Percentiles rank a stretch among this genome's conserved stretches.
Conservation (phyloP, 2,113 vertebrate species). For the Cnemophilus loriae region DNA sequence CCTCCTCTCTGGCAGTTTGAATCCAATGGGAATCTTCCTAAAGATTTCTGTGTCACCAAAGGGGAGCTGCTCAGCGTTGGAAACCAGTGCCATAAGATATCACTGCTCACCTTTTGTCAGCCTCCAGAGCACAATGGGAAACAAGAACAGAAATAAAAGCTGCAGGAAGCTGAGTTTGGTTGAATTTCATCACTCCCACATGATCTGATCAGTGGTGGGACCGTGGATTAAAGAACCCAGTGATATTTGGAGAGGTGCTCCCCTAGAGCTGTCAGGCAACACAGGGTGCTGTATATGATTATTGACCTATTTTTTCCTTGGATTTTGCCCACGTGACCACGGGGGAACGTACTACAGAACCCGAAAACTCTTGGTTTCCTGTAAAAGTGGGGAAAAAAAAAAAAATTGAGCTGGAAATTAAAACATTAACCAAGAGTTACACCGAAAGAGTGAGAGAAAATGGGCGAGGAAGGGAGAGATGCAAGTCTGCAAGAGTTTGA, state of each 20-base stretch:
- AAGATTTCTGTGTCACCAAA: not conserved
- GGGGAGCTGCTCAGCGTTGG: not conserved
- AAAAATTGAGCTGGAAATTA: not conserved
- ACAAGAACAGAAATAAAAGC: not conserved
- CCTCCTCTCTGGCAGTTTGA: not conserved
- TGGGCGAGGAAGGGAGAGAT: not conserved
- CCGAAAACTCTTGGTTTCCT: not conserved
- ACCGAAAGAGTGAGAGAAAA: not conserved
- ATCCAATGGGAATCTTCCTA: not conserved
- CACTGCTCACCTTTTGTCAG: not conserved
- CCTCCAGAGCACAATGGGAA: not conserved
- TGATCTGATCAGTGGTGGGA: not conserved
- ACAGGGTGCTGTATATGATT: accelerated
- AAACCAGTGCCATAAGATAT: not conserved
- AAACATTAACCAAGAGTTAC: not conserved
- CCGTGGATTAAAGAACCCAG: not conserved
- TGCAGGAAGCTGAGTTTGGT: not conserved
- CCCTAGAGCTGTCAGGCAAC: not conserved
- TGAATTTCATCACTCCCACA: not conserved
- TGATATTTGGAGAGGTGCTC: not conserved
- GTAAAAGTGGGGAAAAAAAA: not conserved
- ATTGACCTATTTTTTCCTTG: not conserved
- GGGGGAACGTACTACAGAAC: not conserved
- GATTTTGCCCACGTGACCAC: not conserved
- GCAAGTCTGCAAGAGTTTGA: not conserved